phyloP scores from a whole-genome alignment of 2,797 vertebrate species.

The Odontamblyopus lacepedii region DNA sequence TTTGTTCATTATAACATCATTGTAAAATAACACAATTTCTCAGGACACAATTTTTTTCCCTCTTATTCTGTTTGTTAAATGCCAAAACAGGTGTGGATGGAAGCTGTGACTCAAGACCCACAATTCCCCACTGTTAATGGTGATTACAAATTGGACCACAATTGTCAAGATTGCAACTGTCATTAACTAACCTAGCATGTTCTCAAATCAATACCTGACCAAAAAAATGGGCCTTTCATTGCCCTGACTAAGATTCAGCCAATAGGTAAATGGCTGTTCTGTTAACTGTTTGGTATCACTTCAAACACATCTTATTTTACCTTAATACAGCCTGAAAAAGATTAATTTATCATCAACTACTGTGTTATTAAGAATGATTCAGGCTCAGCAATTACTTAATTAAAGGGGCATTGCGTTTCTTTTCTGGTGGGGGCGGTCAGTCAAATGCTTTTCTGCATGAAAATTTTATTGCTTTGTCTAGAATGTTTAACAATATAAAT shows the following conservation, averaged over 20 bases:
- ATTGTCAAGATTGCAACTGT: constrained; percentile 31
- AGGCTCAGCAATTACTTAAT: too few relatives aligned
- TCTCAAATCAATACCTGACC: constrained; percentile 3
- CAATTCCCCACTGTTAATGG: neutral
- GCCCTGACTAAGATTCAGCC: constrained; percentile 7
- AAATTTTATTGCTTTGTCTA: too few relatives aligned
- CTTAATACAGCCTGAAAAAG: too few relatives aligned
- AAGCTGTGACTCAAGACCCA: neutral
- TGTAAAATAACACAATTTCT: neutral
- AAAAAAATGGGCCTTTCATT: constrained; percentile 10
- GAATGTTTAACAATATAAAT: too few relatives aligned
- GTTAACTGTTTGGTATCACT: constrained; percentile 6
- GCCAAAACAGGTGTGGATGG: neutral
- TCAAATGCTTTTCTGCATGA: too few relatives aligned
- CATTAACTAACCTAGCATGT: constrained; percentile 17
- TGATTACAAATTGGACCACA: constrained; percentile 23
- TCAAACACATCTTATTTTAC: too few relatives aligned
- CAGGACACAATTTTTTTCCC: neutral
- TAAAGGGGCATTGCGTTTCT: too few relatives aligned
- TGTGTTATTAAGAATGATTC: too few relatives aligned
- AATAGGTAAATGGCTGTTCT: constrained; percentile 2
- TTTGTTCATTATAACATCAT: neutral
- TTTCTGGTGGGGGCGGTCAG: too few relatives aligned
- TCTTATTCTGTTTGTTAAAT: neutral
- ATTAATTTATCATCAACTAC: too few relatives aligned